Percentiles rank a stretch among this genome's conserved stretches.
Conservation (phyloP, 2,888 invertebrate genomes). For the Charanyca ferruginea region DNA sequence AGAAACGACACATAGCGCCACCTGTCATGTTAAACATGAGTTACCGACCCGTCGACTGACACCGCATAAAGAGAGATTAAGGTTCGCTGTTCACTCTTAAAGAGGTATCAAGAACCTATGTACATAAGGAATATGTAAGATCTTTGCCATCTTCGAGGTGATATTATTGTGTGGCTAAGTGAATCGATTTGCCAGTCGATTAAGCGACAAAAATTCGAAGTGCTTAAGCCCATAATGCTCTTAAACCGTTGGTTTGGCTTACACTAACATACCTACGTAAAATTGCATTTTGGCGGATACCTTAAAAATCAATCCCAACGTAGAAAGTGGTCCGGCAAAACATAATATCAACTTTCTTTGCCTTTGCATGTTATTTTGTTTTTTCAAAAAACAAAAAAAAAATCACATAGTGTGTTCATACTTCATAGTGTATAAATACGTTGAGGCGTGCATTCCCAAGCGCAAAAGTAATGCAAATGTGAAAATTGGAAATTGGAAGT, state of each 20-base stretch:
- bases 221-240: neutral
- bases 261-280: neutral
- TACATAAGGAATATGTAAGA: conserved; percentile 35
- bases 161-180: conserved; percentile 9
- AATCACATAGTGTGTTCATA: no score
- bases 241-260: no score
- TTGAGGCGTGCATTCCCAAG: no score
- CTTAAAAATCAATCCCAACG: no score
- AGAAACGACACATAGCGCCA: conserved; percentile 44
- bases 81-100: conserved; percentile 31
- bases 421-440: no score
- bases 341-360: neutral
- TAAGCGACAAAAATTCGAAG: no score
- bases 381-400: neutral
- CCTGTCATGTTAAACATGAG: conserved; percentile 54
- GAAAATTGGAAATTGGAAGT: neutral
- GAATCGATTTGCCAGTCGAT: no score
- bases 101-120: conserved; percentile 41
- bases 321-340: no score
- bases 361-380: neutral
- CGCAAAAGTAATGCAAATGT: neutral
- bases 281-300: neutral
- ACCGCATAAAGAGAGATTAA: conserved; percentile 51
- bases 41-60: conserved; percentile 49
- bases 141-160: conserved; percentile 19